These are phyloP conservation scores for Nautilus pompilius DNA, from an alignment of 1,140 invertebrate genomes.

Conservation along the genomic window DNA sequence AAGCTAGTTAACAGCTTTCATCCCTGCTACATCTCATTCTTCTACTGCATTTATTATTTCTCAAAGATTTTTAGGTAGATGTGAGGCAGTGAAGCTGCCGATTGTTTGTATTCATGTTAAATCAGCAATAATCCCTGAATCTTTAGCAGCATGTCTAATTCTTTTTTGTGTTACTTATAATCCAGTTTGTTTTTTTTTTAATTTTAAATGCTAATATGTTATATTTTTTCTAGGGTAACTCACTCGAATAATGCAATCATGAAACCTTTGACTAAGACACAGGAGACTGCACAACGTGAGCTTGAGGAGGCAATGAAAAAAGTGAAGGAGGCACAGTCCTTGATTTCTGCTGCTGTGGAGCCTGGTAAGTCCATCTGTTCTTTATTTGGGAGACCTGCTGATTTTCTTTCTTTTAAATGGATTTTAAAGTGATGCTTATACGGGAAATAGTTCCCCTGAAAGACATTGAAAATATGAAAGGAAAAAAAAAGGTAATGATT, in stretches of 20 bases:
- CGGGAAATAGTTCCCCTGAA: too few species aligned
- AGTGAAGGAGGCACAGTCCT: slow-evolving; percentile 90
- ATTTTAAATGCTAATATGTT: slow-evolving; percentile 2
- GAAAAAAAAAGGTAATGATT: too few species aligned
- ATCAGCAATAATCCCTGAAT: too few species aligned
- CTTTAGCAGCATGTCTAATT: not conserved
- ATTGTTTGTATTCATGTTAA: too few species aligned
- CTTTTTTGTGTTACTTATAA: not conserved
- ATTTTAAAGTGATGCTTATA: too few species aligned
- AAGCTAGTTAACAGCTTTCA: too few species aligned
- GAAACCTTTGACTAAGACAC: slow-evolving; percentile 83
- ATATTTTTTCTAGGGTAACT: slow-evolving; percentile 62
- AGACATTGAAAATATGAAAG: too few species aligned
- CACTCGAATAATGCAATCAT: slow-evolving; percentile 88
- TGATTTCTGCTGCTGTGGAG: slow-evolving; percentile 85
- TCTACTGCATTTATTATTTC: too few species aligned
- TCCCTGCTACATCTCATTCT: too few species aligned
- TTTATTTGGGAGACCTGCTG: slow-evolving; percentile 3
- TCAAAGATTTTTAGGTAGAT: too few species aligned
- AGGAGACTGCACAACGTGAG: slow-evolving; percentile 89
- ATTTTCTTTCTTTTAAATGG: too few species aligned
- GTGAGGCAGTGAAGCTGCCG: too few species aligned
- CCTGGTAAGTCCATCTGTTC: slow-evolving; percentile 17
- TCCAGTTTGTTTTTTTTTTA: not conserved
- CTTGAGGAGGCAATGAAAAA: slow-evolving; percentile 96